phyloP scores from a whole-genome alignment of 2,888 invertebrate genomes.

The Periphyllus acericola region DNA sequence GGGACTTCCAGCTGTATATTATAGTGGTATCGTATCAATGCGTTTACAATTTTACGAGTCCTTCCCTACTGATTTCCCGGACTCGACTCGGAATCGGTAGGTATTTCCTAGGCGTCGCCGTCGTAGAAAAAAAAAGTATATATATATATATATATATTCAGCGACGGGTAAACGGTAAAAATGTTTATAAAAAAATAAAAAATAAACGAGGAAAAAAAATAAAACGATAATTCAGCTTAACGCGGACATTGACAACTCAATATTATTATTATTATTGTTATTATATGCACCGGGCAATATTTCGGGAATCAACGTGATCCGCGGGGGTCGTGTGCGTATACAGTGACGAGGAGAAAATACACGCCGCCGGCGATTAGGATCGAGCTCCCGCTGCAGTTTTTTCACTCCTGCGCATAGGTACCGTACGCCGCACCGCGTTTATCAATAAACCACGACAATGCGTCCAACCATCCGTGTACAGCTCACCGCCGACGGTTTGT shows the following conservation, averaged over 20 bases:
- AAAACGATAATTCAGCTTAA: constrained; percentile 3
- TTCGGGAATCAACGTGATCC: constrained; percentile 49
- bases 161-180: too few species aligned
- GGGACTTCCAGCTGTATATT: too few species aligned
- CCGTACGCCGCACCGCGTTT: constrained; percentile 18
- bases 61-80: too few species aligned
- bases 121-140: too few species aligned
- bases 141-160: too few species aligned
- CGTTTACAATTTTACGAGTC: too few species aligned
- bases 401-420: constrained; percentile 12
- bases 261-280: neutral
- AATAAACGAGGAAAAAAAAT: neutral
- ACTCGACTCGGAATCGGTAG: too few species aligned
- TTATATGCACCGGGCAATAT: constrained; percentile 19
- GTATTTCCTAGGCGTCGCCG: too few species aligned
- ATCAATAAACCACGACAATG: constrained; percentile 53
- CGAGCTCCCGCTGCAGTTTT: constrained; percentile 50
- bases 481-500: constrained; percentile 13
- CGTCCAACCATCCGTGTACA: constrained; percentile 47
- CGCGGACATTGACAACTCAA: constrained; percentile 10
- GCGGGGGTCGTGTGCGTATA: constrained; percentile 40
- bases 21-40: too few species aligned
- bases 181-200: too few species aligned
- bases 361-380: constrained; percentile 46
- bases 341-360: constrained; percentile 30